Base-by-base conservation (phyloP, 2,888 invertebrate genomes). In the Drosophila paramelanica region DNA sequence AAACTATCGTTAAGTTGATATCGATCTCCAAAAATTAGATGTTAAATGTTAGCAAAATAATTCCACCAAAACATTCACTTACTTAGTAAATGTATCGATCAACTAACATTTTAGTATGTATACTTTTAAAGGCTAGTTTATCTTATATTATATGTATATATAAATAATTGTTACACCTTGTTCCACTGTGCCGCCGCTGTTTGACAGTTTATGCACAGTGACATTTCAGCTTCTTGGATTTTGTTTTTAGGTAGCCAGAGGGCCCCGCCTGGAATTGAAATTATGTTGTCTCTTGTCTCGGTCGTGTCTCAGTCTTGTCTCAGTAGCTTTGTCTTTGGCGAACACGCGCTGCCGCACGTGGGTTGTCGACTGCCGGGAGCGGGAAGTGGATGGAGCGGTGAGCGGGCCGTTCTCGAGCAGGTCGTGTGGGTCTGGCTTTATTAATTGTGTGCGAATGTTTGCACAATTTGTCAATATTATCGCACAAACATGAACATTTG, bases 401-500 rank as follows among this genome's bases (percentile, higher is more conserved):
- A 33, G 38, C 46, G 23, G 47, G 36, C 25, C 47, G 51, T 43
- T 47, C 38, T 49, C 42, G 56, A 64, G 53, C 56, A 23, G 47
- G 43, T 39, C 62, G 65, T 76, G 72, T 68, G 76, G 67, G 72
- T 56, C 73, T 73, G 62, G 50, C 47, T 70, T 84, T 86, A 90
- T 90, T 90, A 83, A 88, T 90, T 79, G 84, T 82, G 86, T 82
- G 83, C 79, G 84, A 90, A 90, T 89, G 81, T 90, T 86, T 86
- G 82, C 82, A 89, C 83, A 88, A 89, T 90, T 89, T 89, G 89
- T 90, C 89, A 89, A 88, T 80, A 81, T 87, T 88, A 89, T 88
- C 87, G 78, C 67, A 46, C 68, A 79, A 82, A 87, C 89, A 85
- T 77, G 84, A 84, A 70, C 85, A 88, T 79, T 88, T 77, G 81